Percentiles rank a stretch among this genome's conserved stretches.
Conservation (phyloP, 2,113 vertebrate species). For the Vombatus ursinus region DNA sequence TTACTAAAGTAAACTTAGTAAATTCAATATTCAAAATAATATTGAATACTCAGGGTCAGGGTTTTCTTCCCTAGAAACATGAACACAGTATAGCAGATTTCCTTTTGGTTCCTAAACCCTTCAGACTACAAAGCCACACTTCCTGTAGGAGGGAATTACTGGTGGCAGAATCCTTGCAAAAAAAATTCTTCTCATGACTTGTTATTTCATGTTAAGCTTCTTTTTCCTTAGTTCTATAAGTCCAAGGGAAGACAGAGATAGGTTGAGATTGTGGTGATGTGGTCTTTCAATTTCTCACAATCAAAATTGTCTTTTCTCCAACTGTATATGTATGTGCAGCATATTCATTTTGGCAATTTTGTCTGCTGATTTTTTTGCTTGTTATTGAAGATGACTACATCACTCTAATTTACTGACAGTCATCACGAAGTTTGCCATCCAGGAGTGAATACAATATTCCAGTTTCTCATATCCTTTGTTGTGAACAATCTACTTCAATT, state of each 20-base stretch:
- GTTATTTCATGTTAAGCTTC: constrained; percentile 3
- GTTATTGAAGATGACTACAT: not conserved
- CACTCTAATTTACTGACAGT: not conserved
- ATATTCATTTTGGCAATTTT: not conserved
- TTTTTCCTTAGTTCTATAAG: not conserved
- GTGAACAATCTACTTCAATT: not conserved
- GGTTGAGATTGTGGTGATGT: not conserved
- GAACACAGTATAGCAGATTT: constrained; percentile 45
- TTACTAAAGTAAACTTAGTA: no score
- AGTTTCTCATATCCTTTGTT: not conserved
- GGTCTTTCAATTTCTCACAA: not conserved
- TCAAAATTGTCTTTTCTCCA: constrained; percentile 1
- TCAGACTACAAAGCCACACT: constrained; percentile 41
- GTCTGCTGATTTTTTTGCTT: not conserved
- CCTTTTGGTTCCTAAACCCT: constrained; percentile 16
- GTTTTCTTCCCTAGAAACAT: constrained; percentile 26
- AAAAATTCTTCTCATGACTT: constrained; percentile 48
- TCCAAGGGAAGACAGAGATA: not conserved
- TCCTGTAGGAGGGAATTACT: constrained; percentile 63
- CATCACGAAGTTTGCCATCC: not conserved
- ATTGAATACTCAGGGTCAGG: constrained; percentile 6
- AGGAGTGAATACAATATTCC: not conserved
- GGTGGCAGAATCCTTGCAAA: constrained; percentile 34
- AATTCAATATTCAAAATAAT: not conserved
- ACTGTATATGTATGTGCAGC: not conserved